Percentiles rank a stretch among this genome's conserved stretches.
These are phyloP conservation scores for Calameuta idolon DNA, from an alignment of 2,888 invertebrate genomes.

Conservation along the genomic window DNA sequence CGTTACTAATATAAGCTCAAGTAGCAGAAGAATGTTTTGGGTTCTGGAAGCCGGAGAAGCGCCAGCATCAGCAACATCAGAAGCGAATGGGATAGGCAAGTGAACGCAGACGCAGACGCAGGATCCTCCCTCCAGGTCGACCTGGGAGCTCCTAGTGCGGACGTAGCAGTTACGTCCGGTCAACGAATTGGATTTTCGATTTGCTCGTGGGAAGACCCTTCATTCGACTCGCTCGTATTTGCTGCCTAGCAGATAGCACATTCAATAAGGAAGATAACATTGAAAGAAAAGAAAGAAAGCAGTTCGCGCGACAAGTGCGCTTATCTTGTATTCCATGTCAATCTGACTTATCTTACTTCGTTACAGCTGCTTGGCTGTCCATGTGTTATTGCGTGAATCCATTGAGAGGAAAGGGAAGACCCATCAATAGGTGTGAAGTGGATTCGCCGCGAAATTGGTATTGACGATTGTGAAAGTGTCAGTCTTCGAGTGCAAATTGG, in stretches of 20 bases:
- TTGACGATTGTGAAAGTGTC: background rate
- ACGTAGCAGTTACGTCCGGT: background rate
- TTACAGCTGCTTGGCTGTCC: background rate
- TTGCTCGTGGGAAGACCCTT: background rate
- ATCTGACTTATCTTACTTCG: background rate
- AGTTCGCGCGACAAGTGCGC: background rate
- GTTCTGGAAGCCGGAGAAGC: background rate
- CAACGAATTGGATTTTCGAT: background rate
- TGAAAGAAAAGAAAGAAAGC: background rate
- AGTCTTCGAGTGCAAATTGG: background rate
- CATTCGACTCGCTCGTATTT: background rate
- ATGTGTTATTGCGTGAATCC: background rate
- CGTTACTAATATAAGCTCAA: background rate
- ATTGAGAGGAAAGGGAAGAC: background rate
- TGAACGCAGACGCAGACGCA: slow-evolving; percentile 38
- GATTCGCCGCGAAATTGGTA: background rate
- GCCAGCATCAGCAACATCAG: background rate
- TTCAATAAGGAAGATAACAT: background rate
- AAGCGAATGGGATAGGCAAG: background rate
- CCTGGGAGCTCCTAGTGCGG: background rate
- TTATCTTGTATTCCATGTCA: background rate
- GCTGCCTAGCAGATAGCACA: background rate
- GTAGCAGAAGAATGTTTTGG: background rate
- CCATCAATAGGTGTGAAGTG: background rate
- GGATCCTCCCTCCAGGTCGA: slow-evolving; percentile 4